phyloP scores from a whole-genome alignment of 2,888 invertebrate species.

The Graphium colonna region DNA sequence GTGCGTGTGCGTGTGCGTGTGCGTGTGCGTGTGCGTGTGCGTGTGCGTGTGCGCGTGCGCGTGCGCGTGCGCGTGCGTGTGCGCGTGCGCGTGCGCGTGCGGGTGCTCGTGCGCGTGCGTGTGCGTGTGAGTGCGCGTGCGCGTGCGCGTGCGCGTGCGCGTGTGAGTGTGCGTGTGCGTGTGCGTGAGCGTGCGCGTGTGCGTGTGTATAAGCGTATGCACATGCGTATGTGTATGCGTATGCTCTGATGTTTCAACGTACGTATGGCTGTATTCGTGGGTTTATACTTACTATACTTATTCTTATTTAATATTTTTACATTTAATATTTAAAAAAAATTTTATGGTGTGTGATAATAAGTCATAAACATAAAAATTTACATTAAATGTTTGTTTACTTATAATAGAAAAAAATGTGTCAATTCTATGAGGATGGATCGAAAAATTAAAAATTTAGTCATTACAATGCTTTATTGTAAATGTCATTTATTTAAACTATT shows the following conservation, averaged over 20 bases:
- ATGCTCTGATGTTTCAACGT: too few species aligned
- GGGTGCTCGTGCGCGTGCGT: background rate
- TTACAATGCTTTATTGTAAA: too few species aligned
- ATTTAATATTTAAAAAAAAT: too few species aligned
- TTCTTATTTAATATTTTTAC: background rate
- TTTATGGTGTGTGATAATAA: background rate
- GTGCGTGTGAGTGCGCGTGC: background rate
- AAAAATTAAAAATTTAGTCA: too few species aligned
- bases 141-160: background rate
- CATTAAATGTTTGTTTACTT: background rate
- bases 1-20: background rate
- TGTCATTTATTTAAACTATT: too few species aligned
- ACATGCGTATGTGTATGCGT: background rate
- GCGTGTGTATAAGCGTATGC: too few species aligned
- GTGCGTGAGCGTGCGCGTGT: too few species aligned
- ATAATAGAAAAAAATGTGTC: background rate
- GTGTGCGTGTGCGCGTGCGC: background rate
- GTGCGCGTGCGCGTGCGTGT: background rate
- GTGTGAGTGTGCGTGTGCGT: too few species aligned
- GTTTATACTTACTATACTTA: background rate
- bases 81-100: background rate
- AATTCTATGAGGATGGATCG: background rate
- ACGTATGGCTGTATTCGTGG: background rate
- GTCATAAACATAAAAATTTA: background rate
- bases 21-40: background rate